Evolutionary conservation across 2,797 vertebrate genomes (phyloP).

Genomic region (Chloroceryle inda): DNA sequence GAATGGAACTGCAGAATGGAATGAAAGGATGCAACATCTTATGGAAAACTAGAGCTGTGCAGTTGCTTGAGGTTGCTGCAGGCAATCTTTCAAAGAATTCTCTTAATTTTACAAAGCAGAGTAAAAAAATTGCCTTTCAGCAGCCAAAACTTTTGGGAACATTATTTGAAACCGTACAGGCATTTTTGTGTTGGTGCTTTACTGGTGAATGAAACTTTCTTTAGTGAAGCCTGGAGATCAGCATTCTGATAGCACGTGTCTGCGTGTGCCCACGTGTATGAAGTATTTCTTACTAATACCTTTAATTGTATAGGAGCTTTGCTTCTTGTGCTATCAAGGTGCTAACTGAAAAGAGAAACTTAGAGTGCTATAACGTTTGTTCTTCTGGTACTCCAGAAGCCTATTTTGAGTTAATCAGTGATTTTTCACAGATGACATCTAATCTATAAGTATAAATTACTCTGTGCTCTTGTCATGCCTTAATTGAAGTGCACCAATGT

Average conservation of each 20-base stretch:
- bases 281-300: neutral
- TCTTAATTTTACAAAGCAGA: neutral
- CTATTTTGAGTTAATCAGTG: slow-evolving; percentile 78
- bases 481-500: slow-evolving; percentile 85
- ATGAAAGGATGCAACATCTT: neutral
- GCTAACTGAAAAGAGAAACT: slow-evolving; percentile 1
- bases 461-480: slow-evolving; percentile 83
- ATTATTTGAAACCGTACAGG: neutral
- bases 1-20: neutral
- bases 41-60: neutral
- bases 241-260: neutral
- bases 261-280: rapidly evolving
- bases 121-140: neutral
- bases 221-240: neutral
- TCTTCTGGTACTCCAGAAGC: slow-evolving; percentile 72
- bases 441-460: slow-evolving; percentile 86
- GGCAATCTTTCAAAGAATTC: neutral
- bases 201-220: neutral
- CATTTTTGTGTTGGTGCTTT: neutral
- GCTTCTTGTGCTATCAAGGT: slow-evolving; percentile 74
- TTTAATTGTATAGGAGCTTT: slow-evolving; percentile 54
- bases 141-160: neutral
- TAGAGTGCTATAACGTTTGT: slow-evolving; percentile 64
- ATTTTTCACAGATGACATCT: slow-evolving; percentile 84
- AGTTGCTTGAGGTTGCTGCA: neutral